These are phyloP conservation scores for Hippocampus barbouri DNA, from an alignment of 2,113 vertebrate genomes.

Conservation along the genomic window DNA sequence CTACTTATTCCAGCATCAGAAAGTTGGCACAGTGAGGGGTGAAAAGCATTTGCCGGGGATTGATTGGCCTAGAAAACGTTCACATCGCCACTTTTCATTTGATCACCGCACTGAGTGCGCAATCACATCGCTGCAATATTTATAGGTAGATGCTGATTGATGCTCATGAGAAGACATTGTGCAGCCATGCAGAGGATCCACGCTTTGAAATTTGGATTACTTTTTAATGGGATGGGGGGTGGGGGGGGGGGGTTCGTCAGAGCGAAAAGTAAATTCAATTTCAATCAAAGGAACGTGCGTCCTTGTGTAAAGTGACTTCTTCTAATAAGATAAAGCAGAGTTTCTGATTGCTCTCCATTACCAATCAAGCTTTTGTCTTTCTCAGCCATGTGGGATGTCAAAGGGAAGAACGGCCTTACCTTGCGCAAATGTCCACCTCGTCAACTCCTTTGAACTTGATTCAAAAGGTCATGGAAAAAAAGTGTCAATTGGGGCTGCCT, in stretches of 20 bases:
- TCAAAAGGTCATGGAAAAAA: not conserved
- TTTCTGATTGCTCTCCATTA: conserved; percentile 10
- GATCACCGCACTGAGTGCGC: not conserved
- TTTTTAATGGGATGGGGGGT: not conserved
- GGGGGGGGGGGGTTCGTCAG: not conserved
- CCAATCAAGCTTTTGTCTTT: conserved; percentile 1
- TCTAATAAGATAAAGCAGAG: conserved; percentile 18
- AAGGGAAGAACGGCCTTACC: conserved; percentile 38
- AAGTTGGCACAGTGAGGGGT: conserved; percentile 4
- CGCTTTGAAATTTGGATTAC: not conserved
- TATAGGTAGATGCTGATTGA: conserved; percentile 12
- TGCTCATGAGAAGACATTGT: conserved; percentile 13
- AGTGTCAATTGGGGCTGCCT: conserved; percentile 7
- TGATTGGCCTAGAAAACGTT: conserved; percentile 42
- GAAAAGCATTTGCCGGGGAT: conserved; percentile 39
- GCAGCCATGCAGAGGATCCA: not conserved
- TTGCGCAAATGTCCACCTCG: conserved; percentile 22
- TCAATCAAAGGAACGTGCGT: conserved; percentile 9
- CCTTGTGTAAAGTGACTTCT: conserved; percentile 4
- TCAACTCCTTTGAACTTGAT: conserved; percentile 6
- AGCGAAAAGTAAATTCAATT: not conserved
- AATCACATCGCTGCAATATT: conserved; percentile 8
- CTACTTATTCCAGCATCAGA: not conserved
- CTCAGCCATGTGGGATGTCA: not conserved
- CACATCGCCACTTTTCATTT: not conserved